A percentile compares a stretch with the other conserved stretches of the same genome.
phyloP scores from a whole-genome alignment of 2,113 vertebrate species.

The Oreochromis aureus region DNA sequence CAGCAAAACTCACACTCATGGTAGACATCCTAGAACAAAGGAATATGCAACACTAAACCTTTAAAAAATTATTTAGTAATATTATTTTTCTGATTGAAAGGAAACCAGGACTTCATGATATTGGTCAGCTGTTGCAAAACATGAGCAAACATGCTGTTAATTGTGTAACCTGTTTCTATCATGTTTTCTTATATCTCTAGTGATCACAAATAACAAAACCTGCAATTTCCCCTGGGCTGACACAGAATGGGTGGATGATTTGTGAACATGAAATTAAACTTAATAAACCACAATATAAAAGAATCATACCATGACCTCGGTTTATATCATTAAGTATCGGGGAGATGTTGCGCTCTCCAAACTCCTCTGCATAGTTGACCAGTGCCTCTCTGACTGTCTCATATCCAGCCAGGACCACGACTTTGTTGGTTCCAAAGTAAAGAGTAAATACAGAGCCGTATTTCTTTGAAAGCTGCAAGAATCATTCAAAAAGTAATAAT shows the following conservation, averaged over 20 bases:
- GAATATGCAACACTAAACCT: too few species aligned
- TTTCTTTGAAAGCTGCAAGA: slow-evolving; percentile 74
- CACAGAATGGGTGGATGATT: neutral
- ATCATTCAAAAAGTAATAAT: accelerated
- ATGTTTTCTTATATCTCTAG: too few species aligned
- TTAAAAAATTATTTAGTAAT: too few species aligned
- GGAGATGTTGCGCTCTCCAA: slow-evolving; percentile 71
- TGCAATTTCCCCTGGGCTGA: neutral
- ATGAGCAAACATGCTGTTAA: too few species aligned
- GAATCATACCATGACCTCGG: slow-evolving; percentile 65
- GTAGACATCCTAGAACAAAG: too few species aligned
- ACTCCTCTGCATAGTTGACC: slow-evolving; percentile 71
- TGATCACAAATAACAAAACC: too few species aligned
- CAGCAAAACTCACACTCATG: too few species aligned
- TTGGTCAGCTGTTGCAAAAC: too few species aligned
- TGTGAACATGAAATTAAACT: neutral
- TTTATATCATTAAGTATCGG: slow-evolving; percentile 64
- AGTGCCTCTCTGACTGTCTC: slow-evolving; percentile 78
- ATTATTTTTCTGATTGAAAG: too few species aligned
- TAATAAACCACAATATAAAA: neutral
- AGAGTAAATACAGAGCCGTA: slow-evolving; percentile 79
- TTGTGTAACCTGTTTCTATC: too few species aligned
- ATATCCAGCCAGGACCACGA: slow-evolving; percentile 77
- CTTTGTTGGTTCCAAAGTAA: slow-evolving; percentile 74
- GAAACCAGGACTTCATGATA: too few species aligned